Evolutionary conservation across 2,888 invertebrate species (phyloP), one percentile per base, ranked within the genome.

Genomic region (Acleris emargana): DNA sequence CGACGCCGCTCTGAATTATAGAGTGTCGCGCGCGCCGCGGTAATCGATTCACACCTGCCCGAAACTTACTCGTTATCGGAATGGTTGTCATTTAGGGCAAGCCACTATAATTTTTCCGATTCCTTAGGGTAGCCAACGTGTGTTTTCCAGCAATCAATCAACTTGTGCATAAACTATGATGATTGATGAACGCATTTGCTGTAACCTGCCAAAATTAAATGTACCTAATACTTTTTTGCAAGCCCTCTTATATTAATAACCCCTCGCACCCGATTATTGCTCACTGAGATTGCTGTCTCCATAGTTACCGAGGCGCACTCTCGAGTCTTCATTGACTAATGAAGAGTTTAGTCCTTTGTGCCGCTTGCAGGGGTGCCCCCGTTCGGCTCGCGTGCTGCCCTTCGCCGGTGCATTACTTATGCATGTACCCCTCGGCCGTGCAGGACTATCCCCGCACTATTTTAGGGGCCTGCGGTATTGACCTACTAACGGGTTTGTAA

Each of bases 1-100:
- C 82, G 86, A 86, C 87, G 86, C 85, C 87, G 82, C 75, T 74
- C 72, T 87, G 89, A 91, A 92, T 91, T 88, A 91, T 91, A 89
- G 78, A 91, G 87, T 81, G 79, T 71, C 79, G 77, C 78, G 79
- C 81, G 81, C 81, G 76, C 79, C 80, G 74, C 81, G 72, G 79
- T 90, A 89, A 92, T 91, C 92, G 90, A 91, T 90, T 91, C 83
- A 87, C 91, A 89, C 91, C 88, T 91, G 84, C 81, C 81, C 77
- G 72, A 73, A 68, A 75, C 76, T 74, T 75, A 71, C 67, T 68
- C 73, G 67, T 74, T 76, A 78, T 72, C 66, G 67, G 67, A 68
- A 55, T 60, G 64, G 58, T 52, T 38, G 64, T 57, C 52, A 60
- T 60, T 64, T 52, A 47, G 60, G 53, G 45, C 57, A 47, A 13